Base-by-base conservation (phyloP, 1,140 invertebrate species). In the Zaprionus ghesquierei region DNA sequence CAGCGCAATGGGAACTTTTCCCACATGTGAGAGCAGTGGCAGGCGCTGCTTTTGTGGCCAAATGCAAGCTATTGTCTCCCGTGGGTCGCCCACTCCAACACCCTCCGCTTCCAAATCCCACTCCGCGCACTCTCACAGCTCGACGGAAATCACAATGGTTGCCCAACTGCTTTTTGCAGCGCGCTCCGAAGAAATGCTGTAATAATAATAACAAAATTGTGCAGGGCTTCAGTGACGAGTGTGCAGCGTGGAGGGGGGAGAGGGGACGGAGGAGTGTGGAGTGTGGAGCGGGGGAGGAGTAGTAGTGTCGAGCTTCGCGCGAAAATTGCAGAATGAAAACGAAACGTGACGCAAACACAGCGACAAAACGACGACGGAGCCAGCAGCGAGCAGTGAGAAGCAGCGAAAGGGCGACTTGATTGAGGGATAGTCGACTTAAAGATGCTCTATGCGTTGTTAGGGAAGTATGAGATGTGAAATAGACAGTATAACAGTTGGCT, bases 331-430 rank as follows among this genome's bases (percentile, higher is more conserved):
- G 71, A 87, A 87, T 87, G 84, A 87, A 87, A 87, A 89, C 65
- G 84, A 87, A 86, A 82, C 72, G 79, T 86, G 81, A 86, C 81
- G 81, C 81, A 86, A 86, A 86, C 64, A 79, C 46, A 38, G 76
- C 68, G 60, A 70, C 69, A 71, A 50, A 49, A 8, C 15, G 23
- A 55, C 33, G 33, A n/a, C n/a, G n/a, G n/a, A n/a, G n/a, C n/a
- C n/a, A n/a, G n/a, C n/a, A n/a, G n/a, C n/a, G n/a, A n/a, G n/a
- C n/a, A n/a, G n/a, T n/a, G n/a, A n/a, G n/a, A n/a, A n/a, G n/a
- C n/a, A 46, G 18, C 10, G 13, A 58, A 51, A 51, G 49, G 49
- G 23, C 13, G 9, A 25, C 8, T 15, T 6, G 5, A 10, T 6
- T 13, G 13, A 1, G 13, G 23, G 20, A 22, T 25, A 13, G 49